Conservation (phyloP, 2,113 vertebrate genomes). For the human region DNA sequence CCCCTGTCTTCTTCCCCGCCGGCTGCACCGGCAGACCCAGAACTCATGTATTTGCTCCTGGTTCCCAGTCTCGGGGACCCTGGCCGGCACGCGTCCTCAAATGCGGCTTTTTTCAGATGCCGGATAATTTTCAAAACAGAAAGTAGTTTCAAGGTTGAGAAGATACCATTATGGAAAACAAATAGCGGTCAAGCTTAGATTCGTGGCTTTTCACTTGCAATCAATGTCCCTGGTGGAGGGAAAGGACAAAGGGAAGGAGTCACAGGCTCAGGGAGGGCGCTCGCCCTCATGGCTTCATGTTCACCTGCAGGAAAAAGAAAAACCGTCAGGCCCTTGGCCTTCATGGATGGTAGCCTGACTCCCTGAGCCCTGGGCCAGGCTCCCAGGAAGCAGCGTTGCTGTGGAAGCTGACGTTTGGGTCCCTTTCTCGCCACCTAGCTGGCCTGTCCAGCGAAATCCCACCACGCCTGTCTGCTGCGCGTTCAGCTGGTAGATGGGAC, state of each 20-base stretch:
- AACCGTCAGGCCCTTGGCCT: fast-evolving
- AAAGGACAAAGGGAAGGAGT: not conserved
- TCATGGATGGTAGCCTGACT: too few relatives aligned
- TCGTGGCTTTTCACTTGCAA: not conserved
- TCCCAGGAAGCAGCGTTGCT: fast-evolving
- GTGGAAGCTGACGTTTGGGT: fast-evolving
- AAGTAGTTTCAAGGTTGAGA: constrained; percentile 73
- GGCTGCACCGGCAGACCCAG: not conserved
- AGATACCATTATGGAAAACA: constrained; percentile 20
- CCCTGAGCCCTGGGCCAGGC: fast-evolving
- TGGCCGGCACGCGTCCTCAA: not conserved
- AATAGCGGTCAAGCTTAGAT: not conserved
- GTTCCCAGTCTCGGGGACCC: not conserved
- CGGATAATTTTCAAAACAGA: constrained; percentile 64
- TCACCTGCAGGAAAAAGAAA: not conserved
- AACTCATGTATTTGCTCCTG: not conserved
- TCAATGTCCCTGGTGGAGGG: not conserved
- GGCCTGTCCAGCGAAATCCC: too few relatives aligned
- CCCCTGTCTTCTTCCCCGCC: fast-evolving
- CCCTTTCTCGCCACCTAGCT: not conserved
- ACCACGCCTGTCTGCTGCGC: fast-evolving
- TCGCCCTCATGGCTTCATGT: fast-evolving
- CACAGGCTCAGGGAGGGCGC: fast-evolving
- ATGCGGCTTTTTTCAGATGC: constrained; percentile 42
- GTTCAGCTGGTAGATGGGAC: fast-evolving